Evolutionary conservation across 1,140 invertebrate species (phyloP).

Genomic region (Ruditapes philippinarum): DNA sequence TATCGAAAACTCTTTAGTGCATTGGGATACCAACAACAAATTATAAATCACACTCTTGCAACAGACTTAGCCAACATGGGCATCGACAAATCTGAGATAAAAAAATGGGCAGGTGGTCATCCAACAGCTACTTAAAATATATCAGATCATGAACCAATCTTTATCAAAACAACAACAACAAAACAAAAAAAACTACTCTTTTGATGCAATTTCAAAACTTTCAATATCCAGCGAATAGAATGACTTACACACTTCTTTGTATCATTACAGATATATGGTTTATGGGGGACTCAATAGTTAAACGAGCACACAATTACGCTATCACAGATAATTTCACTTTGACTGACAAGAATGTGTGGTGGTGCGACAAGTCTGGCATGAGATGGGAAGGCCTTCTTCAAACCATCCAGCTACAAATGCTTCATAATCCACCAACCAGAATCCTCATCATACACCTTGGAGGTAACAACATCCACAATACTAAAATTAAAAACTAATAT

Average conservation of each 20-base stretch:
- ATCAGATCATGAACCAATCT: not conserved
- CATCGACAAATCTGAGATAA: not conserved
- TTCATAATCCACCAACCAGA: too few species aligned
- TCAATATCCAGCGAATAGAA: not conserved
- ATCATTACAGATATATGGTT: conserved; percentile 24
- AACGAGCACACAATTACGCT: not conserved
- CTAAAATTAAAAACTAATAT: not conserved
- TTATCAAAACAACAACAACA: not conserved
- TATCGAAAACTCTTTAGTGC: not conserved
- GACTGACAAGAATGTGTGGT: not conserved
- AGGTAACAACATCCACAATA: not conserved
- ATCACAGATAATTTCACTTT: not conserved
- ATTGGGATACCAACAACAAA: not conserved
- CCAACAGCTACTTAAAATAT: not conserved
- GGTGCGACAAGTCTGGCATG: not conserved
- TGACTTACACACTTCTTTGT: not conserved
- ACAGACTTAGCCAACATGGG: not conserved
- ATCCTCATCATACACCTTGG: not conserved
- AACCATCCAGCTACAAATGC: not conserved
- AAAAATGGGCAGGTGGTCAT: not conserved
- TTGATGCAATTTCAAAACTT: not conserved
- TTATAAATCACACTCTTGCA: not conserved
- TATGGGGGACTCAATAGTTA: not conserved
- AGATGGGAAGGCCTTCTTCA: not conserved
- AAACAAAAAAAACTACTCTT: not conserved